Evolutionary conservation across 2,888 invertebrate genomes (phyloP).

Genomic region (Drosophila kokeensis): DNA sequence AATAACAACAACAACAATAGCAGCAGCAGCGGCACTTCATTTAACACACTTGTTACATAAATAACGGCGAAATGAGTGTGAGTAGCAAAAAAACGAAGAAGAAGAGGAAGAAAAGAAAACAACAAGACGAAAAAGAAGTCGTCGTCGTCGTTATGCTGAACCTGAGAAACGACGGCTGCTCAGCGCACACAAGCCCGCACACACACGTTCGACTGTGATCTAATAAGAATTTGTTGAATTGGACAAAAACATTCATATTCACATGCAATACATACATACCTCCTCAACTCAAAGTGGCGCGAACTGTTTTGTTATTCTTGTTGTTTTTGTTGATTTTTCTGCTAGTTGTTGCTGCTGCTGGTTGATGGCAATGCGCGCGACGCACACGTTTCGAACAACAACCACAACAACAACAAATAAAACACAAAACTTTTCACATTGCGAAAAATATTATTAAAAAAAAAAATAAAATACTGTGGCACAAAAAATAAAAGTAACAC

Average conservation of each 20-base stretch:
- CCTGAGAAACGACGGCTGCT: slow-evolving; percentile 69
- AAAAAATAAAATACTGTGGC: slow-evolving; percentile 57
- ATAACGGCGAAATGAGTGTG: slow-evolving; percentile 80
- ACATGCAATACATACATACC: slow-evolving; percentile 56
- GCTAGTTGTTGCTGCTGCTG: slow-evolving; percentile 40
- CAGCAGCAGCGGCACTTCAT: slow-evolving; percentile 58
- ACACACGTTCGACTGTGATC: slow-evolving; percentile 58
- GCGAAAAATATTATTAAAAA: slow-evolving; percentile 69
- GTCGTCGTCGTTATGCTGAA: slow-evolving; percentile 57
- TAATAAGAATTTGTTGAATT: slow-evolving; percentile 63
- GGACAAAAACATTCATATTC: slow-evolving; percentile 54
- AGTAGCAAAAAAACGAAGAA: slow-evolving; percentile 52
- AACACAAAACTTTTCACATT: slow-evolving; percentile 63
- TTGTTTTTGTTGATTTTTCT: slow-evolving; percentile 39
- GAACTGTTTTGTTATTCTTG: slow-evolving; percentile 56
- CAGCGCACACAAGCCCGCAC: slow-evolving; percentile 28
- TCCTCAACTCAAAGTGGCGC: slow-evolving; percentile 74
- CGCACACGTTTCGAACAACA: slow-evolving; percentile 53
- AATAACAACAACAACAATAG: slow-evolving; percentile 3
- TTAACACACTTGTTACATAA: slow-evolving; percentile 83
- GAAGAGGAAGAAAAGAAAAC: slow-evolving; percentile 46
- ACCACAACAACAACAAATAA: slow-evolving; percentile 20
- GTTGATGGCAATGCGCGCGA: slow-evolving; percentile 47
- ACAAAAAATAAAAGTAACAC: slow-evolving; percentile 48
- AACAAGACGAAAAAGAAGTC: slow-evolving; percentile 63